Conservation (phyloP, 2,888 invertebrate genomes). For the Tyria jacobaeae region DNA sequence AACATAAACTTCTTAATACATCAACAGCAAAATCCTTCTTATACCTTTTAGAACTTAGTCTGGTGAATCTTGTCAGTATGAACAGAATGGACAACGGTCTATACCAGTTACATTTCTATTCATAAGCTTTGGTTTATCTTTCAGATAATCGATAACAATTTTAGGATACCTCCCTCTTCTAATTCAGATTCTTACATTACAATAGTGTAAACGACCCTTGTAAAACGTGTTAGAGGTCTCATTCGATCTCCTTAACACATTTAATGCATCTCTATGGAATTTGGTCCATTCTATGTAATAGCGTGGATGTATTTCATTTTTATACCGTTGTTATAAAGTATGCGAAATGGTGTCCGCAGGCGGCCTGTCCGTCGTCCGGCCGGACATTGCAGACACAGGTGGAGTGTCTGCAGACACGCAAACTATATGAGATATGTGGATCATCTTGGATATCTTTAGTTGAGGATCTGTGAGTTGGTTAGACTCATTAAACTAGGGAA, state of each 20-base stretch:
- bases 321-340: conserved; percentile 31
- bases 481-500: conserved; percentile 17
- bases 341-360: conserved; percentile 44
- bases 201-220: neutral
- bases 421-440: conserved; percentile 41
- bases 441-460: conserved; percentile 27
- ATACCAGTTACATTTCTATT: too few species aligned
- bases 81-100: too few species aligned
- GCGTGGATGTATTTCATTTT: conserved; percentile 35
- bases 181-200: too few species aligned
- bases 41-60: too few species aligned
- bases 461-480: conserved; percentile 28
- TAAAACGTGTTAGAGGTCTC: neutral
- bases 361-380: conserved; percentile 32
- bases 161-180: too few species aligned
- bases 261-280: conserved; percentile 30
- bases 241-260: conserved; percentile 10
- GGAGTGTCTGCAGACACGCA: conserved; percentile 28
- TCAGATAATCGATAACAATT: too few species aligned
- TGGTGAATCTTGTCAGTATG: too few species aligned
- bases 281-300: conserved; percentile 39
- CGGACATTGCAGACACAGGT: conserved; percentile 28
- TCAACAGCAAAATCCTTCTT: too few species aligned
- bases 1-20: too few species aligned
- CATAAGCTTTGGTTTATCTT: too few species aligned